A percentile compares a stretch with the other conserved stretches of the same genome.
Evolutionary conservation across 2,113 vertebrate genomes (phyloP).

Genomic region (Nesoenas mayeri): DNA sequence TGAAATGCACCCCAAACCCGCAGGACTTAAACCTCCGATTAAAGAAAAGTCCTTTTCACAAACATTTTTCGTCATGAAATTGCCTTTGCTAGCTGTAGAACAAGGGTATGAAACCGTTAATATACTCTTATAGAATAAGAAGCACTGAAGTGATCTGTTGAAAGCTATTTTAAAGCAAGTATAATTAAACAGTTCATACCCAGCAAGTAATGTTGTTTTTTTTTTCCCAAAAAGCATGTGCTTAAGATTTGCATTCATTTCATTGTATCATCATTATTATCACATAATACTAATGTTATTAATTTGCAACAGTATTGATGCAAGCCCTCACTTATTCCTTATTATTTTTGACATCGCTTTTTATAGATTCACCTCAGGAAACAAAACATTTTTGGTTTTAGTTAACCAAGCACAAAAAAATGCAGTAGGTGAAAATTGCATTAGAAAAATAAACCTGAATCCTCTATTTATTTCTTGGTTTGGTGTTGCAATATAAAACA

Average conservation of each 20-base stretch:
- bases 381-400: background rate
- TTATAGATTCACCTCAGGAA: background rate
- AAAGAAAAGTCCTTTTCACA: background rate
- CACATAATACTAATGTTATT: background rate
- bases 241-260: background rate
- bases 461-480: background rate
- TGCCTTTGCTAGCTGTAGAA: background rate
- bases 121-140: background rate
- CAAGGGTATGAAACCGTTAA: background rate
- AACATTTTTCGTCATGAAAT: background rate
- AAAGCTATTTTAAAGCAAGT: background rate
- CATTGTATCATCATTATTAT: background rate
- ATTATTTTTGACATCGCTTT: background rate
- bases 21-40: fast-evolving
- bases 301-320: background rate
- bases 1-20: fast-evolving
- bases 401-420: background rate
- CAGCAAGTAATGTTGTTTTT: background rate
- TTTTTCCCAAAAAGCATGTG: fast-evolving
- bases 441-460: background rate
- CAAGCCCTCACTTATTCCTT: background rate
- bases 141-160: background rate
- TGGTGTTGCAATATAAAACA: conserved; percentile 19
- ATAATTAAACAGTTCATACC: background rate
- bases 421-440: background rate